Conservation (phyloP, 2,113 vertebrate species). For the rabbit (Oryctolagus cuniculus) region mOryCun1.1 NC_091445.1:62193001-62193500, state of each 20-base stretch:
- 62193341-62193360: conserved; percentile 33
- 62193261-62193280: conserved; percentile 25
- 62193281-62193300: not conserved
- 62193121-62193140: no score
- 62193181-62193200: conserved; percentile 32
- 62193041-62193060: no score
- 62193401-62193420: not conserved
- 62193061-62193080: no score
- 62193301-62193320: not conserved
- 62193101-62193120: no score
- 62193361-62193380: not conserved
- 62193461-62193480: not conserved
- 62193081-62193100: no score
- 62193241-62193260: not conserved
- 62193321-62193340: conserved; percentile 23
- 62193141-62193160: no score
- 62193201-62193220: not conserved
- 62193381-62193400: not conserved
- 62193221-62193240: not conserved
- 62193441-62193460: not conserved
- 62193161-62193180: conserved; percentile 22
- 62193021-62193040: no score
- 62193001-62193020: no score
- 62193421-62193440: not conserved
- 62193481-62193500: not conserved